These are phyloP conservation scores for Aphodius granarius DNA, from an alignment of 2,888 invertebrate species.

Conservation along the genomic window DNA sequence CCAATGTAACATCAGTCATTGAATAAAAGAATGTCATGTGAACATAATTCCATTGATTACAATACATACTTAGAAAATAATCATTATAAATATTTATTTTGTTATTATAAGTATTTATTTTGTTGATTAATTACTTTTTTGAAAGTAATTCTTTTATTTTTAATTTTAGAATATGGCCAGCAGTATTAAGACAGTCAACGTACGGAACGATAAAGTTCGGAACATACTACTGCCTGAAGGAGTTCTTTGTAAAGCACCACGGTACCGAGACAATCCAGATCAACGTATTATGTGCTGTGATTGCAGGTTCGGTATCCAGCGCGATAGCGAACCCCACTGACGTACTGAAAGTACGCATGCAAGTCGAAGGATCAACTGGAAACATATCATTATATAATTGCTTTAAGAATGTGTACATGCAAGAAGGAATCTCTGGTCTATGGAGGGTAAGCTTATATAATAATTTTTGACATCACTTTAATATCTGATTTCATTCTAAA, in stretches of 20 bases:
- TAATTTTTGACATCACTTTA: not conserved
- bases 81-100: no score
- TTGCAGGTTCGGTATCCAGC: conserved; percentile 87
- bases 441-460: conserved; percentile 68
- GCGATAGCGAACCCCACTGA: conserved; percentile 97
- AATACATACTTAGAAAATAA: no score
- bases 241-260: conserved; percentile 61
- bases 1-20: no score
- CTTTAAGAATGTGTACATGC: conserved; percentile 77
- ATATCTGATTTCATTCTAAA: no score
- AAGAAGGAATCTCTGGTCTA: conserved; percentile 83
- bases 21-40: no score
- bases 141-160: not conserved
- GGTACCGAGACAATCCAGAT: conserved; percentile 62
- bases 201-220: conserved; percentile 98
- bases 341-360: conserved; percentile 95
- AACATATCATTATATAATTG: conserved; percentile 68
- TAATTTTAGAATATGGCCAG: conserved; percentile 79
- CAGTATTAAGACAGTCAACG: conserved; percentile 88
- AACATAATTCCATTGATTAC: no score
- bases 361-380: conserved; percentile 65
- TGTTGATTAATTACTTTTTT: not conserved
- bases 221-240: conserved; percentile 88
- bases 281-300: conserved; percentile 80
- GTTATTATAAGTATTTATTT: not conserved